Evolutionary conservation across 2,888 invertebrate genomes (phyloP).

Genomic region (Netelia inedita): DNA sequence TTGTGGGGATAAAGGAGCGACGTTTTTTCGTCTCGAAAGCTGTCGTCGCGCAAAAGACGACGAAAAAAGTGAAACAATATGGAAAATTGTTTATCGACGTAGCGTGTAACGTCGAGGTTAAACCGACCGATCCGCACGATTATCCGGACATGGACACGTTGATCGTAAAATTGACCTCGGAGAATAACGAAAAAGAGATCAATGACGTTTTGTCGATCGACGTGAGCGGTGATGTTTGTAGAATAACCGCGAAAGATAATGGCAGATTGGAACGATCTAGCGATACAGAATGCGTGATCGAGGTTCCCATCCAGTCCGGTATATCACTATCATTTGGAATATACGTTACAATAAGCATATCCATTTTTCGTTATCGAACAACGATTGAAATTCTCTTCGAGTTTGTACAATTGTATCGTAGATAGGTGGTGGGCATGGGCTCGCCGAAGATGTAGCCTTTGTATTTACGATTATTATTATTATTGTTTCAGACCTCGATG

Average conservation of each 20-base stretch:
- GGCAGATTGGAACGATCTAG: slow-evolving; percentile 12
- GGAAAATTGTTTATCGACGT: slow-evolving; percentile 71
- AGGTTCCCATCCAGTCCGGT: slow-evolving; percentile 73
- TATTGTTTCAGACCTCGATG: slow-evolving; percentile 70
- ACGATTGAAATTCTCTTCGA: no score
- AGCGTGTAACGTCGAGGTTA: slow-evolving; percentile 71
- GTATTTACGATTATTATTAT: background rate
- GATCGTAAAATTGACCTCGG: slow-evolving; percentile 62
- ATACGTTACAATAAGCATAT: background rate
- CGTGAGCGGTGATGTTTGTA: slow-evolving; percentile 57
- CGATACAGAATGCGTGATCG: slow-evolving; percentile 63
- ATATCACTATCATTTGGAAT: slow-evolving; percentile 31
- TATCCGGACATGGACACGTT: slow-evolving; percentile 73
- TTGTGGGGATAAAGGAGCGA: background rate
- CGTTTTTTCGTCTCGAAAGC: slow-evolving; percentile 19
- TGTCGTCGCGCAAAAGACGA: slow-evolving; percentile 51
- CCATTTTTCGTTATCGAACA: background rate
- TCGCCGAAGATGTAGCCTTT: background rate
- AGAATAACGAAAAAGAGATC: background rate
- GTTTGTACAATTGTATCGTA: no score
- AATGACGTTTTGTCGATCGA: slow-evolving; percentile 63
- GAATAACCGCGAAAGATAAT: slow-evolving; percentile 49
- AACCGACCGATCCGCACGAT: slow-evolving; percentile 71
- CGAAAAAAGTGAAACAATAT: slow-evolving; percentile 69
- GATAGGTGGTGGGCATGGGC: no score